phyloP scores from a whole-genome alignment of 2,797 vertebrate genomes.

The Halcyon chelicuti region DNA sequence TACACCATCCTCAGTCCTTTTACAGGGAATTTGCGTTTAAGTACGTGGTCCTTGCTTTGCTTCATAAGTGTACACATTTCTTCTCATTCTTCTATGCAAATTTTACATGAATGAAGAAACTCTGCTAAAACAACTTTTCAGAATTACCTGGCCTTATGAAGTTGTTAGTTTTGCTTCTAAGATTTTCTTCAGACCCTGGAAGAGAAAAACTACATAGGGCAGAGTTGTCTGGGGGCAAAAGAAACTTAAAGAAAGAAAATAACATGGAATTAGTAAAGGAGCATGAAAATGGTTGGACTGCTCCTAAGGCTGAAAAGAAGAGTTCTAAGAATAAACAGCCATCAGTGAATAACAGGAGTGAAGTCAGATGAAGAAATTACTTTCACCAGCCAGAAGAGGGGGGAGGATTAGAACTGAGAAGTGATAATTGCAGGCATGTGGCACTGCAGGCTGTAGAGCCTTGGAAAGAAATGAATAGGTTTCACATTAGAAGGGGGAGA shows the following conservation, averaged over 20 bases:
- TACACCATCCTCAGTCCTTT: not conserved
- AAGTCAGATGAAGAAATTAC: constrained; percentile 22
- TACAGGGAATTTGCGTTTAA: not conserved
- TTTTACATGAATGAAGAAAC: not conserved
- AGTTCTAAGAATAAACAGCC: constrained; percentile 33
- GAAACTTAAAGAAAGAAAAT: not conserved
- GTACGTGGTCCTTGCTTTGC: not conserved
- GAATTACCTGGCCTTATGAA: not conserved
- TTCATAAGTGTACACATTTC: not conserved
- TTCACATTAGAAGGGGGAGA: constrained; percentile 9
- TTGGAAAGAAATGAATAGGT: constrained; percentile 46
- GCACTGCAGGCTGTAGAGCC: not conserved
- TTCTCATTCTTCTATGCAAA: not conserved
- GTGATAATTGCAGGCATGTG: constrained; percentile 44
- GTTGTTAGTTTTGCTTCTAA: not conserved
- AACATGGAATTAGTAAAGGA: not conserved
- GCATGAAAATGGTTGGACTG: not conserved
- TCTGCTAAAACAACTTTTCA: not conserved
- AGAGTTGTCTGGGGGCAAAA: constrained; percentile 10
- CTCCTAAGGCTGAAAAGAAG: not conserved
- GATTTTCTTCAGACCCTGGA: not conserved
- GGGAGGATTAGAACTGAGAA: not conserved
- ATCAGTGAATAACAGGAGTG: constrained; percentile 5
- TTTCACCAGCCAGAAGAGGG: not conserved
- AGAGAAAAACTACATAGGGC: not conserved